Conservation (phyloP, 2,888 invertebrate species). For the Anthrax anthrax region DNA sequence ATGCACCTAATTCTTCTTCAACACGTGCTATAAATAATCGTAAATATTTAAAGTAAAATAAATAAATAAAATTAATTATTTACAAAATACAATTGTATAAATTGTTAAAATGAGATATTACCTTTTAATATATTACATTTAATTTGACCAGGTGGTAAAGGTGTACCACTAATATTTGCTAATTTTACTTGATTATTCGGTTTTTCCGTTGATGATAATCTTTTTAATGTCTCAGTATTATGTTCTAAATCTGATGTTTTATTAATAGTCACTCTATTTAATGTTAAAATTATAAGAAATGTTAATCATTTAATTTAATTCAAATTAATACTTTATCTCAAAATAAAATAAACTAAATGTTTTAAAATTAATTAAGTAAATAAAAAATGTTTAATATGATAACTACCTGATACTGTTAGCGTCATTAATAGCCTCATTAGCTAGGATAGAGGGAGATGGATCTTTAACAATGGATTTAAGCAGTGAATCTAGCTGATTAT, state of each 20-base stretch:
- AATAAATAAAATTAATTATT: slow-evolving; percentile 5
- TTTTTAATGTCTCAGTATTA: slow-evolving; percentile 50
- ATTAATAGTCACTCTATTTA: slow-evolving; percentile 31
- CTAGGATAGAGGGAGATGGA: slow-evolving; percentile 40
- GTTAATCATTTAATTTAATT: not conserved
- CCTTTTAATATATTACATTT: slow-evolving; percentile 93
- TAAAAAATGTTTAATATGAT: slow-evolving; percentile 26
- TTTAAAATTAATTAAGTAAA: slow-evolving; percentile 20
- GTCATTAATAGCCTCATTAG: slow-evolving; percentile 43
- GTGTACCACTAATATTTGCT: slow-evolving; percentile 44
- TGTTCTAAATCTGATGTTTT: slow-evolving; percentile 38
- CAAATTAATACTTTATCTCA: too few species aligned
- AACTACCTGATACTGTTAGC: slow-evolving; percentile 37
- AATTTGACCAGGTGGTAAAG: slow-evolving; percentile 76
- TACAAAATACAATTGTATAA: not conserved
- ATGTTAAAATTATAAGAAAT: too few species aligned
- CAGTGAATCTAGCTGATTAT: slow-evolving; percentile 53
- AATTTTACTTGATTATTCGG: slow-evolving; percentile 57
- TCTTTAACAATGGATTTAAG: slow-evolving; percentile 64
- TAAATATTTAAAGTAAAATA: slow-evolving; percentile 13
- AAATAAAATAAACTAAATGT: too few species aligned
- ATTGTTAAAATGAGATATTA: slow-evolving; percentile 25
- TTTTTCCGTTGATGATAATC: slow-evolving; percentile 45
- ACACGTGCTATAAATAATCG: slow-evolving; percentile 50
- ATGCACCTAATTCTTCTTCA: slow-evolving; percentile 43